Conservation (phyloP, 1,140 invertebrate genomes). For the Orius insidiosus region DNA sequence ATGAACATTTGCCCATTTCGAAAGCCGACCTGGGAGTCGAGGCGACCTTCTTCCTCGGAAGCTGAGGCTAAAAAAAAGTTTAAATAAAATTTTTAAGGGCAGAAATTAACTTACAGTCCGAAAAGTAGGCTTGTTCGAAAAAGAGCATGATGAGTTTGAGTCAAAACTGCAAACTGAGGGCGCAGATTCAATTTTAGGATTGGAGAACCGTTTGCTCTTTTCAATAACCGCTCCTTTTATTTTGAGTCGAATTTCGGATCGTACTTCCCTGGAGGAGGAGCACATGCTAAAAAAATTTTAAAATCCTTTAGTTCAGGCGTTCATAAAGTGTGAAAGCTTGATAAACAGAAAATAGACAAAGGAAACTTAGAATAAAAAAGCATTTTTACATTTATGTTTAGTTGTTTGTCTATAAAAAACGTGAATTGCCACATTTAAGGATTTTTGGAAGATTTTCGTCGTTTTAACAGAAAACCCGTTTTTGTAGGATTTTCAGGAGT, state of each 20-base stretch:
- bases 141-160: slow-evolving; percentile 9
- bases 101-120: slow-evolving; percentile 13
- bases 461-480: no score
- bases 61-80: slow-evolving; percentile 14
- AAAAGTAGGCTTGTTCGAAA: slow-evolving; percentile 13
- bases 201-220: slow-evolving; percentile 17
- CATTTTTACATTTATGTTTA: no score
- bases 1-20: background rate
- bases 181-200: slow-evolving; percentile 10
- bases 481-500: no score
- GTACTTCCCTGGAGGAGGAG: slow-evolving; percentile 21
- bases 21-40: slow-evolving; percentile 12
- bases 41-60: slow-evolving; percentile 13
- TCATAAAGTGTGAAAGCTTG: no score
- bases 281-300: slow-evolving; percentile 20
- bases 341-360: no score
- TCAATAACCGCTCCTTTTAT: slow-evolving; percentile 18
- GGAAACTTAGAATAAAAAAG: no score
- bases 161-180: slow-evolving; percentile 12
- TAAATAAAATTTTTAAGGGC: background rate
- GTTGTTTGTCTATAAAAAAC: no score
- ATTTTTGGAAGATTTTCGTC: no score
- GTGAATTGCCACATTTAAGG: no score
- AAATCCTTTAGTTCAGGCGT: no score
- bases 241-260: slow-evolving; percentile 21